phyloP scores from a whole-genome alignment of 2,113 vertebrate genomes.

The Alligator mississippiensis region DNA sequence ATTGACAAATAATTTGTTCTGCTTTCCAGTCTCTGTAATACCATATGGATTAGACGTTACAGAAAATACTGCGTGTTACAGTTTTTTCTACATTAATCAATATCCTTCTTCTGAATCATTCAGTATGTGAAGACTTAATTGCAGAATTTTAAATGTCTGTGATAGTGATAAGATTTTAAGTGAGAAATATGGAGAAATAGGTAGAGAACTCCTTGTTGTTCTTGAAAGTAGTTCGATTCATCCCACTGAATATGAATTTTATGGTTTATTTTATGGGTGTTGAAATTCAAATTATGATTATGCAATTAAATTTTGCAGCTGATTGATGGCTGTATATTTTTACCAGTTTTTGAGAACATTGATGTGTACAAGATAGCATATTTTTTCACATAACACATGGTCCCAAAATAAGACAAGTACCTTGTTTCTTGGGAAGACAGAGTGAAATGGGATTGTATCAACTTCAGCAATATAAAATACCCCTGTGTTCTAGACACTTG shows the following conservation, averaged over 20 bases:
- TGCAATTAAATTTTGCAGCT: background rate
- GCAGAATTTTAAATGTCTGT: background rate
- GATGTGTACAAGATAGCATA: background rate
- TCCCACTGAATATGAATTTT: background rate
- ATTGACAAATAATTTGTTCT: background rate
- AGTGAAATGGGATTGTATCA: background rate
- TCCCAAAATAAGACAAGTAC: no score
- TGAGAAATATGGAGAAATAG: background rate
- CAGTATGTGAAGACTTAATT: background rate
- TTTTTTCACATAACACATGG: no score
- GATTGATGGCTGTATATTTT: background rate
- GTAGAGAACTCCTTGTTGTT: background rate
- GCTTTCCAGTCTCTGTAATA: background rate
- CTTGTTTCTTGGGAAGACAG: background rate
- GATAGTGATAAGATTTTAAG: background rate
- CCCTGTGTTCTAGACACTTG: background rate
- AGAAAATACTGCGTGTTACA: background rate
- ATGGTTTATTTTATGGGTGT: background rate
- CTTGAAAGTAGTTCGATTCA: background rate
- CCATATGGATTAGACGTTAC: background rate
- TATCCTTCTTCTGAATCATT: background rate
- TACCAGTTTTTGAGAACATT: background rate
- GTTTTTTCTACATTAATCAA: background rate
- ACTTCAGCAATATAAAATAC: background rate
- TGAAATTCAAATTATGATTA: background rate